Conservation (phyloP, 1,140 invertebrate species). For the Dendrolimus punctatus region DNA sequence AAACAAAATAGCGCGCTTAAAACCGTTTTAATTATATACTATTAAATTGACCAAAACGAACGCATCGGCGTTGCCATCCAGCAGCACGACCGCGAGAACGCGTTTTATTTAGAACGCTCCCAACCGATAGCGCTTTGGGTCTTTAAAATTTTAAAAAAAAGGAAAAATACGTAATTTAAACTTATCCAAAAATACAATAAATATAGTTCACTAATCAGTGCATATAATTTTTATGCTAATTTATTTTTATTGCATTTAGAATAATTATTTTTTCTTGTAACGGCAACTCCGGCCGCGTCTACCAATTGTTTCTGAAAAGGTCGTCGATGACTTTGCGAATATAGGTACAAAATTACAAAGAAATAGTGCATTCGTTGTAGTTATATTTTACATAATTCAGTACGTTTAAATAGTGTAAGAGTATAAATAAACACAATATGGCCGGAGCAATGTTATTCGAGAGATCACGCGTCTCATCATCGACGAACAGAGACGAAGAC, state of each 20-base stretch:
- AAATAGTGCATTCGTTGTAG: constrained; percentile 56
- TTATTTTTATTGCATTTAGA: constrained; percentile 9
- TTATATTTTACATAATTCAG: constrained; percentile 46
- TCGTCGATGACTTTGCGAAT: constrained; percentile 70
- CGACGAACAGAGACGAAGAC: constrained; percentile 80
- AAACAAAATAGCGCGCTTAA: no score
- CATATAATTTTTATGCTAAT: no score
- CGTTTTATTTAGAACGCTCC: no score
- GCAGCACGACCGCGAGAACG: no score
- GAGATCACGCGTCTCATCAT: constrained; percentile 80
- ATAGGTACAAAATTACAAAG: constrained; percentile 64
- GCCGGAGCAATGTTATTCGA: constrained; percentile 91
- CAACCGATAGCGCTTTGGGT: no score
- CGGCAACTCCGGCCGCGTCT: constrained; percentile 60
- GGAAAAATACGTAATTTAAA: no score
- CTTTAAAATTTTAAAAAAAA: no score
- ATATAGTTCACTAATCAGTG: no score
- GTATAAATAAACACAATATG: constrained; percentile 76
- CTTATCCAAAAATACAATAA: no score
- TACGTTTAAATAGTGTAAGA: constrained; percentile 48
- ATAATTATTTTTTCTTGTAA: constrained; percentile 11
- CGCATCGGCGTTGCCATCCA: no score
- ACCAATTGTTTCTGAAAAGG: constrained; percentile 65
- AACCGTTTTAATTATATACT: no score
- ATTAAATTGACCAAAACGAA: no score